phyloP scores from a whole-genome alignment of 2,888 invertebrate species.

The Drosophila pegasa region DNA sequence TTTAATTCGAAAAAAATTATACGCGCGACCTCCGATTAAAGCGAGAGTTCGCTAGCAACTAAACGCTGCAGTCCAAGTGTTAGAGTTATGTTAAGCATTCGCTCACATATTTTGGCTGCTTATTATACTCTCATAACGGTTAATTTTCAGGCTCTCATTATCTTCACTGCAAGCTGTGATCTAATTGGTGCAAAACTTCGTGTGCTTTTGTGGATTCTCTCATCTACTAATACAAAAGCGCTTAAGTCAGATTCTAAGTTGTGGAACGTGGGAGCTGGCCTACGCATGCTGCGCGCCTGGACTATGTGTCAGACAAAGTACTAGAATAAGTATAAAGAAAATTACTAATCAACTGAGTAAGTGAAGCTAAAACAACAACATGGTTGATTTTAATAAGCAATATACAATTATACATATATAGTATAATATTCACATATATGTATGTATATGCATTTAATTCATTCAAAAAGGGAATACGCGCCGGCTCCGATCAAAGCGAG shows the following conservation, averaged over 20 bases:
- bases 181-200: too few species aligned
- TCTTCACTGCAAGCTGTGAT: not conserved
- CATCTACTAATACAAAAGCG: not conserved
- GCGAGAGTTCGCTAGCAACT: too few species aligned
- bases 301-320: too few species aligned
- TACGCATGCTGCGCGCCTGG: not conserved
- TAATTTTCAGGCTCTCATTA: too few species aligned
- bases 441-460: not conserved
- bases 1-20: too few species aligned
- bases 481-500: not conserved
- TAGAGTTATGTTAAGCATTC: too few species aligned
- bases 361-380: too few species aligned
- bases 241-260: not conserved
- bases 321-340: too few species aligned
- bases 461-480: not conserved
- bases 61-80: too few species aligned
- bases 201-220: not conserved
- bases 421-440: not conserved
- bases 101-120: too few species aligned
- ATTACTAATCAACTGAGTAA: not conserved
- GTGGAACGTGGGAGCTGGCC: not conserved
- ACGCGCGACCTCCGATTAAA: too few species aligned
- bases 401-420: not conserved
- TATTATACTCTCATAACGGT: too few species aligned
- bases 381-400: not conserved